Conservation (phyloP, 2,888 invertebrate genomes). For the Hydrotaea diabolus region DNA sequence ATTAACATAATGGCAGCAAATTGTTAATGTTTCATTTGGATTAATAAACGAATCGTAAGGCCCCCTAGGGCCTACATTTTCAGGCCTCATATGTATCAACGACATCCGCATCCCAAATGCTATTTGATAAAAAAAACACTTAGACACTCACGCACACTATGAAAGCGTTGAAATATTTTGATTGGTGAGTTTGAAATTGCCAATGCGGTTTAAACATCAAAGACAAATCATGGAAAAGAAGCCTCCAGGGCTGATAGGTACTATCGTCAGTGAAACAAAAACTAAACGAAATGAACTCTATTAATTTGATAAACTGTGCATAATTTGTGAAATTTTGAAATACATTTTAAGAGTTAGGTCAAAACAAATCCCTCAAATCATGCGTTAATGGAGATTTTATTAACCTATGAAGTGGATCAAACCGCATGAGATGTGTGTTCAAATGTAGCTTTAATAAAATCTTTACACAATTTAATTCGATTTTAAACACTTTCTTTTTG, state of each 20-base stretch:
- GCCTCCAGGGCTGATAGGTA: background rate
- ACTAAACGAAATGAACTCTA: background rate
- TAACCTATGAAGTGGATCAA: too few species aligned
- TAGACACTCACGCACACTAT: too few species aligned
- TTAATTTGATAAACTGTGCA: background rate
- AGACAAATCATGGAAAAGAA: background rate
- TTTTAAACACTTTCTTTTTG: too few species aligned
- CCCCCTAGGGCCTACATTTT: background rate
- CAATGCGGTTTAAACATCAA: background rate
- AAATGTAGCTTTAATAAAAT: too few species aligned
- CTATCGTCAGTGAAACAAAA: background rate
- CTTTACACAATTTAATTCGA: too few species aligned
- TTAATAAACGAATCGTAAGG: background rate
- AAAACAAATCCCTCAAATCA: background rate
- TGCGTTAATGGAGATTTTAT: too few species aligned
- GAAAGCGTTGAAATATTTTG: background rate
- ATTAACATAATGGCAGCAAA: background rate
- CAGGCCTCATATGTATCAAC: background rate
- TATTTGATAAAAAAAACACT: background rate
- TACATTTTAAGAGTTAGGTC: background rate
- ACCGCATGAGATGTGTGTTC: too few species aligned
- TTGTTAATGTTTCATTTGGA: background rate
- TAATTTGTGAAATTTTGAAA: background rate
- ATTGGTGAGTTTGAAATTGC: constrained; percentile 19
- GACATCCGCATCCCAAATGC: background rate